Percentiles rank a stretch among this genome's conserved stretches.
Conservation (phyloP, 2,888 invertebrate genomes). For the Cantharis flavilabris region DNA sequence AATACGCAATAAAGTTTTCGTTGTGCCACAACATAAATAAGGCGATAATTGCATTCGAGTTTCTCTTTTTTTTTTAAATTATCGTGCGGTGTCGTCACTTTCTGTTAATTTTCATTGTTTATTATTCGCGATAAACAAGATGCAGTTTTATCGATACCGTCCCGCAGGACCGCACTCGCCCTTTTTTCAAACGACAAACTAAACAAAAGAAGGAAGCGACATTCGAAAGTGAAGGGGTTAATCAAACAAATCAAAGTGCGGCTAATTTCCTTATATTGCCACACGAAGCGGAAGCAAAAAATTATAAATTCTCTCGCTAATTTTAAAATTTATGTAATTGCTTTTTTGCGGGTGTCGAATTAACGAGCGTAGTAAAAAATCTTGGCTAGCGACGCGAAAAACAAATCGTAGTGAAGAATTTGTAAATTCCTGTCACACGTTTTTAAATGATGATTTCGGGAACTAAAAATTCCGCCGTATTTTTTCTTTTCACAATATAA, state of each 20-base stretch:
- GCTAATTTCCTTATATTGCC: not conserved
- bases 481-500: not conserved
- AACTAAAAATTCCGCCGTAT: not conserved
- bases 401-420: not conserved
- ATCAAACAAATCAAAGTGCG: not conserved
- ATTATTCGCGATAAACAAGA: not conserved
- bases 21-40: not conserved
- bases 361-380: not conserved
- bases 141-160: not conserved
- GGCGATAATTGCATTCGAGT: not conserved
- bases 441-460: not conserved
- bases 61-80: not conserved
- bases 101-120: not conserved
- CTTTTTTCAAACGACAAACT: not conserved
- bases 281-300: not conserved
- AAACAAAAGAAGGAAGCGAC: not conserved
- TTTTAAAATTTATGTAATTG: not conserved
- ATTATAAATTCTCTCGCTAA: not conserved
- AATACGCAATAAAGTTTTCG: not conserved
- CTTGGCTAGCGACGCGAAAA: not conserved
- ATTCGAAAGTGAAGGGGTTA: not conserved
- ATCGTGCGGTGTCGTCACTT: not conserved
- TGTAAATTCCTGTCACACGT: not conserved
- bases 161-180: not conserved
- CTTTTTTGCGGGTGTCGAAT: not conserved